These are phyloP conservation scores for Drosophila anomalata DNA, from an alignment of 2,888 invertebrate genomes.

Conservation along the genomic window DNA sequence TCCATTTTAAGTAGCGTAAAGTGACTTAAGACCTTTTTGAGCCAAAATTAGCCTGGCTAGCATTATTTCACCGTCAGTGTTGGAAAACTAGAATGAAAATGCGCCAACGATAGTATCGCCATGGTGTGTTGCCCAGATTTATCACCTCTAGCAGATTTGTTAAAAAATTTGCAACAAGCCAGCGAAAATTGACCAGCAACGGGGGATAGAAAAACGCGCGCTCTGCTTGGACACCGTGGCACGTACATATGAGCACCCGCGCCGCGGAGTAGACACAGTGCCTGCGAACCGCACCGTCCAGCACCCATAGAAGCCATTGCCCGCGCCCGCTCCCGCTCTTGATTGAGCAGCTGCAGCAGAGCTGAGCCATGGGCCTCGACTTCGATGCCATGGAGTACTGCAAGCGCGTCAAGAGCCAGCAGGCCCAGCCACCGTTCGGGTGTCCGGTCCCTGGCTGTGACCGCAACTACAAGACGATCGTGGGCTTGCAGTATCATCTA, in stretches of 20 bases:
- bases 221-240: slow-evolving; percentile 60
- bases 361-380: slow-evolving; percentile 88
- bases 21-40: no score
- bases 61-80: slow-evolving; percentile 1
- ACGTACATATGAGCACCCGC: slow-evolving; percentile 50
- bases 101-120: slow-evolving; percentile 22
- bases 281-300: slow-evolving; percentile 22
- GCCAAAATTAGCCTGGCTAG: no score
- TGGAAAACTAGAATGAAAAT: background rate
- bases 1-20: background rate
- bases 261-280: slow-evolving; percentile 48
- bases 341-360: slow-evolving; percentile 44
- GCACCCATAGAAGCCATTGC: slow-evolving; percentile 20
- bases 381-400: slow-evolving; percentile 94
- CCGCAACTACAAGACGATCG: slow-evolving; percentile 93
- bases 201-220: slow-evolving; percentile 62
- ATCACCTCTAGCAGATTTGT: slow-evolving; percentile 31
- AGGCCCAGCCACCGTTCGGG: slow-evolving; percentile 90
- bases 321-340: slow-evolving; percentile 17
- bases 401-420: slow-evolving; percentile 89
- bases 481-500: slow-evolving; percentile 93
- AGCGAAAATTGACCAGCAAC: slow-evolving; percentile 60
- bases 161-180: slow-evolving; percentile 54
- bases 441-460: slow-evolving; percentile 94
- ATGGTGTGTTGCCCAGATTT: slow-evolving; percentile 15